Base-by-base conservation (phyloP, 2,113 vertebrate species). In the Hystrix cristata region DNA sequence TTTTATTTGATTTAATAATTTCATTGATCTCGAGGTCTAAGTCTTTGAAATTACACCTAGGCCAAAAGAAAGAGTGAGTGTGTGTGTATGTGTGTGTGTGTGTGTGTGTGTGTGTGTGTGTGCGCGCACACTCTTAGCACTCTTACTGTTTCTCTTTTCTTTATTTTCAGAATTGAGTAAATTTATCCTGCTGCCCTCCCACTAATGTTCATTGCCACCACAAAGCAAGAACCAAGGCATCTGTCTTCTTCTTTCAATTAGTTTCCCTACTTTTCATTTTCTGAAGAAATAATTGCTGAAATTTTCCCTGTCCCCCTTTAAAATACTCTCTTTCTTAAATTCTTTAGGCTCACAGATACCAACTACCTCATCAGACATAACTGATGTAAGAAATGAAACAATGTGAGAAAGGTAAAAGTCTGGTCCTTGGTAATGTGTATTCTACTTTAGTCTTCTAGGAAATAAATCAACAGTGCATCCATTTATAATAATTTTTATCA, bases 401-500 rank as follows among this genome's bases (percentile, higher is more conserved):
- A 87, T 51, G 14, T 0, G 25, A 78, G 19, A 93, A 93, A 93
- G 55, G 48, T 93, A 90, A 84, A 97, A 79, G 7, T 74, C 19
- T 85, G 16, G 74, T 55, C 1, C 10, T 27, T 88, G 8, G 27
- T 80, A 62, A 88, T 64, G 7, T 38, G 4, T 27, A 57, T 88
- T 91, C 88, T 79, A 83, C 92, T 71, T 78, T 71, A 93, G 38
- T 83, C 23, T 88, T 67, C 23, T 46, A 87, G 3, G 72, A n/a
- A 67, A 84, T 83, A 89, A 90, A 76, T 79, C n/a, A 55, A 92
- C 12, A 85, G 29, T 91, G 57, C 3, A 48, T 59, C 1, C 53
- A 31, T 69, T 95, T 34, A 71, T 79, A 86, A 60, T 57, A 91
- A 84, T 74, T 59, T 62, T 94, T 57, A 29, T 8, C 6, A 86